Conservation (phyloP, 2,113 vertebrate genomes). For the Cettia cetti region DNA sequence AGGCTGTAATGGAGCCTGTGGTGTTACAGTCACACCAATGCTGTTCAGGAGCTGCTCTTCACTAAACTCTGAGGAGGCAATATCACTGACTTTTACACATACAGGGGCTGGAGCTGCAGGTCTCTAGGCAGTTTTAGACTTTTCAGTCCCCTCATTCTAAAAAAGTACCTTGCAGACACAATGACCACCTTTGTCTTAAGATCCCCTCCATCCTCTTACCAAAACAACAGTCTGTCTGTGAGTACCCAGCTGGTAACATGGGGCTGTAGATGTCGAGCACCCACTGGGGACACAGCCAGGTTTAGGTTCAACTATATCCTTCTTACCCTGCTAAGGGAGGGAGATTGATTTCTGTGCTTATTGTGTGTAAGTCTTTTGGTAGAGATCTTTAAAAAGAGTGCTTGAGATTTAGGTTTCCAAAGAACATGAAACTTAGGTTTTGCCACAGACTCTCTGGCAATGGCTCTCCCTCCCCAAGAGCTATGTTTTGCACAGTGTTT, state of each 20-base stretch:
- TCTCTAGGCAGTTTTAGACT: not conserved
- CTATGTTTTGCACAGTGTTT: not conserved
- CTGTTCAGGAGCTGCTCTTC: not conserved
- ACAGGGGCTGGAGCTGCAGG: not conserved
- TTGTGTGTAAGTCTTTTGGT: not conserved
- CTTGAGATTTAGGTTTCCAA: slow-evolving; percentile 3
- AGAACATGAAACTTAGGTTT: not conserved
- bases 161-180: not conserved
- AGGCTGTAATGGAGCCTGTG: not conserved
- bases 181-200: not conserved
- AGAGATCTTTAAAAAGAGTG: not conserved
- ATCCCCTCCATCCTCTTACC: not conserved
- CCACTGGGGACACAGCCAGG: not conserved
- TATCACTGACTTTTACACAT: not conserved
- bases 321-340: not conserved
- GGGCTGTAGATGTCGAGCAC: not conserved
- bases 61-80: not conserved
- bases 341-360: not conserved
- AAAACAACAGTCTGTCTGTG: not conserved
- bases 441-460: not conserved
- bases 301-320: not conserved
- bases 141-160: not conserved
- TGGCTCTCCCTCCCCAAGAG: not conserved
- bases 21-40: not conserved
- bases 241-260: not conserved